phyloP scores from a whole-genome alignment of 2,113 vertebrate species.

The Nicator chloris region DNA sequence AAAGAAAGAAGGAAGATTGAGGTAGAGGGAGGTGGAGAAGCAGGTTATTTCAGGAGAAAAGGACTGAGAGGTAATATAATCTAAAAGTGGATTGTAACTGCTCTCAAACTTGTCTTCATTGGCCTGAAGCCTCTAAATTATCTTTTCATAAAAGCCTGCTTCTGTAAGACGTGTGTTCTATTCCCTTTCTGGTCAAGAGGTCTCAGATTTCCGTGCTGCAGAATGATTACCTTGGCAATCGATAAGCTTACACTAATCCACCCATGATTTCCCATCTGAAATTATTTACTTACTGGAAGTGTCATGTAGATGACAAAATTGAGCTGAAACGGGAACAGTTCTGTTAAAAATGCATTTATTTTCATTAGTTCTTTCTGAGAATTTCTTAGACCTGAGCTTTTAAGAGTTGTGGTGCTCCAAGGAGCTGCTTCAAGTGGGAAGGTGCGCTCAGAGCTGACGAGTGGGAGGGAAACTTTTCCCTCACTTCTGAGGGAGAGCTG shows the following conservation, averaged over 20 bases:
- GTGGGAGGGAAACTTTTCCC: neutral
- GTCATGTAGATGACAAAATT: neutral
- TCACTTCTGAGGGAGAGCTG: neutral
- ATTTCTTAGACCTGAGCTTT: neutral
- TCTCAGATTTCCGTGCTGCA: slow-evolving; percentile 10
- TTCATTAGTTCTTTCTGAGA: neutral
- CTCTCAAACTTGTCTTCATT: slow-evolving; percentile 24
- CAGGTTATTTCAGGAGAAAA: slow-evolving; percentile 18
- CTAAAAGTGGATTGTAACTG: slow-evolving; percentile 2
- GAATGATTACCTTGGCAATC: neutral
- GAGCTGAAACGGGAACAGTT: neutral
- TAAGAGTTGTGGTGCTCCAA: neutral
- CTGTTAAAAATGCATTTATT: neutral
- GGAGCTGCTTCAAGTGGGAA: neutral
- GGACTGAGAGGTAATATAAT: slow-evolving; percentile 4
- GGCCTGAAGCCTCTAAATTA: slow-evolving; percentile 18
- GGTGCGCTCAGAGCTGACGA: neutral
- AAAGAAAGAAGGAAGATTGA: neutral
- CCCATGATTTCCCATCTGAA: neutral
- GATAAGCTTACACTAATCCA: neutral
- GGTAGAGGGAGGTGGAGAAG: neutral
- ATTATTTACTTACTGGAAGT: slow-evolving; percentile 36
- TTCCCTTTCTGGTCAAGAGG: slow-evolving; percentile 7
- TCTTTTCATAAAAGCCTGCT: slow-evolving; percentile 8
- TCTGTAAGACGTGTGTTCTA: neutral